Base-by-base conservation (phyloP, 2,888 invertebrate genomes). In the Eustalomyia histrio region DNA sequence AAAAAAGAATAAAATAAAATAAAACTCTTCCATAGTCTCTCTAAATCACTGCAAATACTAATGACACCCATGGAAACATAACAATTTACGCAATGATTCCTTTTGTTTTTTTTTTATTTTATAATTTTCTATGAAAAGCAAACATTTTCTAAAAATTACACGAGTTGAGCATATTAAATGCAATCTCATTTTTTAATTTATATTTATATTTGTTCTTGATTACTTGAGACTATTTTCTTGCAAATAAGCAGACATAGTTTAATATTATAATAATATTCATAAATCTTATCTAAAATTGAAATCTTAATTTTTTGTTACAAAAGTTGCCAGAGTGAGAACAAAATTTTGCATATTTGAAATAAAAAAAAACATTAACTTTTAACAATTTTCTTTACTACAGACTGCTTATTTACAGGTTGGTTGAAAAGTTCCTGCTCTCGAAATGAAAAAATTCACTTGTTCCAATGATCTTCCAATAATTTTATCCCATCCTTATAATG, bases 81-180 rank as follows among this genome's bases (percentile, higher is more conserved):
- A 35, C 61, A 76, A 65, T 39, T 71, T 61, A 43, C 50, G 33
- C 76, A 12, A 58, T 43, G 64, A 65, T 53, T 71, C 71, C 18
- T 39, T 39, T 52, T 60, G 33, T 69, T 18, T 39, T 67, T 60
- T 60, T n/a, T n/a, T n/a, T n/a, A n/a, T n/a, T n/a, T n/a, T n/a
- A n/a, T 72, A 67, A 61, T 72, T 72, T 78, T 72, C 65, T 47
- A 65, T 61, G 72, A 78, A 76, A 76, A 39, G 39, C 39, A 39
- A 39, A 14, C 10, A 39, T 12, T 39, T 74, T 78, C 74, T 65
- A 52, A 24, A 74, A 81, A 78, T 64, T 74, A 78, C 58, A 78
- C 78, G 65, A 61, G 69, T 12, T 58, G 57, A 57, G 80, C 80
- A 81, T 81, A 74, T 76, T 78, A 78, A 81, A 71, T 78, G 69